These are phyloP conservation scores for Pygoscelis adeliae DNA, from an alignment of 2,113 vertebrate genomes.

Conservation along the genomic window DNA sequence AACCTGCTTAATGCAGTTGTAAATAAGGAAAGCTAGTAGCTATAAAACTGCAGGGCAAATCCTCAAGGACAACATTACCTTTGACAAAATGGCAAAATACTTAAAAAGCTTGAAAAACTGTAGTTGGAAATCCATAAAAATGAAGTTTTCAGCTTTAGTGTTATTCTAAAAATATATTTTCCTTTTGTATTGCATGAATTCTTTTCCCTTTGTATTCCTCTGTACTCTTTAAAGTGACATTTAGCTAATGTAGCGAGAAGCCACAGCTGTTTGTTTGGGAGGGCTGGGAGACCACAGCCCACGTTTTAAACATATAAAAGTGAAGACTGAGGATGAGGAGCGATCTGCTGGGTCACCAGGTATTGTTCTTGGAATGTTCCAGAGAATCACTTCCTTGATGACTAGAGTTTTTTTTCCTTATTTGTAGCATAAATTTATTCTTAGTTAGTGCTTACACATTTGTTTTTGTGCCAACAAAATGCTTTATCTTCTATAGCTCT, in stretches of 20 bases:
- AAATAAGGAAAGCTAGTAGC: constrained; percentile 44
- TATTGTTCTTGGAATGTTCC: constrained; percentile 1
- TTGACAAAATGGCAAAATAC: constrained; percentile 36
- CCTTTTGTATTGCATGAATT: not conserved
- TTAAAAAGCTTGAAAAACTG: constrained; percentile 33
- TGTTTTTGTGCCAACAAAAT: constrained; percentile 3
- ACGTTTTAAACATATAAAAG: not conserved
- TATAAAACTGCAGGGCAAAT: constrained; percentile 37
- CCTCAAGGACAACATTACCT: constrained; percentile 48
- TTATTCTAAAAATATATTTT: constrained; percentile 11
- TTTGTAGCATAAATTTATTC: constrained; percentile 8
- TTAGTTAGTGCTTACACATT: constrained; percentile 26
- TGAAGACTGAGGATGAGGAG: not conserved
- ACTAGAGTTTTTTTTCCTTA: not conserved
- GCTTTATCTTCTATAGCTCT: not conserved
- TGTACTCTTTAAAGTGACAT: constrained; percentile 12
- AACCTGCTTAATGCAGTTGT: constrained; percentile 29
- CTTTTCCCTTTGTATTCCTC: not conserved
- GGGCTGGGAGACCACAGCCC: not conserved
- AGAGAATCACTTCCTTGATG: constrained; percentile 24
- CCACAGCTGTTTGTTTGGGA: not conserved
- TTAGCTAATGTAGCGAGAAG: constrained; percentile 42
- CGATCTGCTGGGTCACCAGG: not conserved
- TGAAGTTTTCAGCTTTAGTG: not conserved
- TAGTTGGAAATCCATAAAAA: constrained; percentile 18